Evolutionary conservation across 1,140 invertebrate species (phyloP).

Genomic region (Platorchestia sp.): DNA sequence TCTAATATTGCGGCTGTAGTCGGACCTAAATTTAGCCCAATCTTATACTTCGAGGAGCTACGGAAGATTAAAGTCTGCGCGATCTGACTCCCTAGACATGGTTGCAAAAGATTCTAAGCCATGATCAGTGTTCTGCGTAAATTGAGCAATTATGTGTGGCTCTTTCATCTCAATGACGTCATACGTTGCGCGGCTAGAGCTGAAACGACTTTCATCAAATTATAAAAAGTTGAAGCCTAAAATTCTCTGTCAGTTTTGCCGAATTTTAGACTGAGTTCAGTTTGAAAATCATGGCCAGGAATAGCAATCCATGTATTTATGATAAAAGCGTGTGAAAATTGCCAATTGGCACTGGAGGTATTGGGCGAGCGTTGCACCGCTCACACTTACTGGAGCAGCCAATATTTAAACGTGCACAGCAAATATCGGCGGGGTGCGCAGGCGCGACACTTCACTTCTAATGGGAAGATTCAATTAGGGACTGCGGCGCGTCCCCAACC

Average conservation of each 20-base stretch:
- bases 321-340: slow-evolving; percentile 13
- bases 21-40: neutral
- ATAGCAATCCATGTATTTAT: neutral
- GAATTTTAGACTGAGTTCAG: neutral
- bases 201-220: neutral
- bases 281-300: neutral
- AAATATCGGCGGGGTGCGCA: neutral
- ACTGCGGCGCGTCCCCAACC: neutral
- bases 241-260: neutral
- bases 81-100: neutral
- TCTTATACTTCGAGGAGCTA: neutral
- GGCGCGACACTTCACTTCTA: slow-evolving; percentile 31
- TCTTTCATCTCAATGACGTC: neutral
- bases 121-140: neutral
- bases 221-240: neutral
- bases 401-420: slow-evolving; percentile 6
- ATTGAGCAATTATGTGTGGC: neutral
- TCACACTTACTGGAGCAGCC: neutral
- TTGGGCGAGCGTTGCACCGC: neutral
- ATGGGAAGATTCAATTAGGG: slow-evolving; percentile 37
- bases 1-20: neutral
- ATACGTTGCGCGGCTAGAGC: neutral
- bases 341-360: neutral
- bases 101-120: neutral
- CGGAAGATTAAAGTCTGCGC: neutral